phyloP scores from a whole-genome alignment of 2,797 vertebrate species.

The Gephyroberyx darwinii region DNA sequence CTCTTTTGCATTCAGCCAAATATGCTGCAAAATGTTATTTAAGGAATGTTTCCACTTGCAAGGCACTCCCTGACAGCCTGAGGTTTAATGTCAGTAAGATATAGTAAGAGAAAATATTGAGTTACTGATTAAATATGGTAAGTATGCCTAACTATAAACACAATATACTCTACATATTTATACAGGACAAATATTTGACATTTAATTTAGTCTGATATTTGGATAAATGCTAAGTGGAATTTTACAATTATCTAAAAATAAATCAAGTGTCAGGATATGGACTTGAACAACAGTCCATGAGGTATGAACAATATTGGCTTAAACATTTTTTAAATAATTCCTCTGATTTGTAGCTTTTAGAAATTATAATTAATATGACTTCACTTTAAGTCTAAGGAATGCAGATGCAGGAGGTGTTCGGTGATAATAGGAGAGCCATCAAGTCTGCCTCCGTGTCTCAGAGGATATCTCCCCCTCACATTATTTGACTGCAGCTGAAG shows the following conservation, averaged over 20 bases:
- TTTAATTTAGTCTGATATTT: slow-evolving; percentile 61
- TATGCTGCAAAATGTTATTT: slow-evolving; percentile 41
- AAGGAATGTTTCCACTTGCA: slow-evolving; percentile 63
- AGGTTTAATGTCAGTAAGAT: slow-evolving; percentile 57
- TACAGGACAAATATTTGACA: slow-evolving; percentile 67
- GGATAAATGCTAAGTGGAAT: slow-evolving; percentile 66
- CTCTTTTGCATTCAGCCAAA: slow-evolving; percentile 27
- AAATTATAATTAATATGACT: slow-evolving; percentile 29
- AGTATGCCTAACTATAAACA: slow-evolving; percentile 54
- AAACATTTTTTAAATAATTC: slow-evolving; percentile 44
- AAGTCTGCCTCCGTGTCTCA: slow-evolving; percentile 24
- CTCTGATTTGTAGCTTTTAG: slow-evolving; percentile 26
- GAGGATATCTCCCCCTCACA: slow-evolving; percentile 11
- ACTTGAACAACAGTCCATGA: slow-evolving; percentile 48
- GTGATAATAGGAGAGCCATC: slow-evolving; percentile 29
- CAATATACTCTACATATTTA: slow-evolving; percentile 63
- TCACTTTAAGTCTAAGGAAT: slow-evolving; percentile 22
- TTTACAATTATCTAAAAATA: slow-evolving; percentile 66
- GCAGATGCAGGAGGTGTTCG: slow-evolving; percentile 26
- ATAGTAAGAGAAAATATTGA: slow-evolving; percentile 53
- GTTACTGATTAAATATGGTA: slow-evolving; percentile 66
- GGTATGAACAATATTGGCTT: slow-evolving; percentile 53
- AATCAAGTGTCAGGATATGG: slow-evolving; percentile 34
- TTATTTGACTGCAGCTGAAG: slow-evolving; percentile 12
- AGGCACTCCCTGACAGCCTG: slow-evolving; percentile 59